phyloP scores from a whole-genome alignment of 1,140 invertebrate genomes.

The Drosophila tristis region DNA sequence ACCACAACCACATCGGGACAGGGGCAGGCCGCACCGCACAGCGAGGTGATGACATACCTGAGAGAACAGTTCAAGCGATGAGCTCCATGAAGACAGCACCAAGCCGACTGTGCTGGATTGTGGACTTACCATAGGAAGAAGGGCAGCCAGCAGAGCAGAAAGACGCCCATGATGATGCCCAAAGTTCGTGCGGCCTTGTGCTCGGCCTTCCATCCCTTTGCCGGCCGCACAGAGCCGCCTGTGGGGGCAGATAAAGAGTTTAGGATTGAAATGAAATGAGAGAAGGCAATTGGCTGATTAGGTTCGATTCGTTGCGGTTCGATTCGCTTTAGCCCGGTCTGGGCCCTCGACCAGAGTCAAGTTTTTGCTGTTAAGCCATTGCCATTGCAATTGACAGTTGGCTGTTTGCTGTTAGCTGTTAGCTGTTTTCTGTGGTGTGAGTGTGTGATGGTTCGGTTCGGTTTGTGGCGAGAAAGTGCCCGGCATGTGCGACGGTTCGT shows the following conservation, averaged over 20 bases:
- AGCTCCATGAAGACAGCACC: conserved; percentile 2
- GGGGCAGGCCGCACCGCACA: conserved; percentile 92
- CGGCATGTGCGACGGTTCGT: conserved; percentile 54
- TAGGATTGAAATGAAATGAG: conserved; percentile 39
- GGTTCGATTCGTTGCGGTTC: conserved; percentile 49
- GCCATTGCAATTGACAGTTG: conserved; percentile 51
- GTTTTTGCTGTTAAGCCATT: conserved; percentile 37
- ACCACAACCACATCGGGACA: conserved; percentile 92
- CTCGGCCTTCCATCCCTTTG: conserved; percentile 93
- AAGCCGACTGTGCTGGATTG: conserved; percentile 24
- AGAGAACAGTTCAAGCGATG: conserved; percentile 3
- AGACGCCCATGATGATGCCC: conserved; percentile 97
- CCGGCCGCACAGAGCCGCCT: conserved; percentile 90
- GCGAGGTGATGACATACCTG: conserved; percentile 94
- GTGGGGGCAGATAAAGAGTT: conserved; percentile 71
- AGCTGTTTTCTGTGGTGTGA: conserved; percentile 8
- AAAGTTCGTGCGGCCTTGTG: conserved; percentile 97
- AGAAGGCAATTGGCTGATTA: conserved; percentile 56
- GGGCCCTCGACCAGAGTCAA: conserved; percentile 35
- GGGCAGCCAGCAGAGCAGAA: conserved; percentile 98
- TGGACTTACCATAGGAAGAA: conserved; percentile 95
- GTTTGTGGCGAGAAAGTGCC: conserved; percentile 22
- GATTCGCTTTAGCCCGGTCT: conserved; percentile 14
- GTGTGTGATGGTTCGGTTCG: conserved; percentile 16
- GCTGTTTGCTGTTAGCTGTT: conserved; percentile 17